Percentiles rank a stretch among this genome's conserved stretches.
These are phyloP conservation scores for Potamarius usumacintae DNA, from an alignment of 2,113 vertebrate genomes.

Conservation along the genomic window DNA sequence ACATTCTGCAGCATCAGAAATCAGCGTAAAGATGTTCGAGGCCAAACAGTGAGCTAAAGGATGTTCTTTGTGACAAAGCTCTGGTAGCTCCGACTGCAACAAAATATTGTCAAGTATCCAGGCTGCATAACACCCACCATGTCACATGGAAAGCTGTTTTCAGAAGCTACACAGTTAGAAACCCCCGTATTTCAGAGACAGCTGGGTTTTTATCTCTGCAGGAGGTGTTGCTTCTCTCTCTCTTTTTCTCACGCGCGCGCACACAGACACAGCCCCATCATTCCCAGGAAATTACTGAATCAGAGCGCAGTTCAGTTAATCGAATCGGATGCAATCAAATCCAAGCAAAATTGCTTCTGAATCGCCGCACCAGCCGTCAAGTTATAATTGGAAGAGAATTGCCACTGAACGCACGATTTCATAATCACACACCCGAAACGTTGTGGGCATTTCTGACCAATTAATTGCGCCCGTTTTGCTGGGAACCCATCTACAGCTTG, in stretches of 20 bases:
- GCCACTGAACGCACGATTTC: background rate
- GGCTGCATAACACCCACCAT: background rate
- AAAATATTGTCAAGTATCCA: constrained; percentile 19
- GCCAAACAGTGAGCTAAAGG: background rate
- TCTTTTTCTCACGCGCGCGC: no score
- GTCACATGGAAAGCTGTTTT: constrained; percentile 31
- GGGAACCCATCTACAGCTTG: background rate
- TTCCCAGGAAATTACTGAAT: constrained; percentile 30
- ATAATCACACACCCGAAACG: background rate
- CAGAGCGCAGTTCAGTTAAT: constrained; percentile 14
- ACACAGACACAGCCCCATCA: background rate
- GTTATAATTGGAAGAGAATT: constrained; percentile 7
- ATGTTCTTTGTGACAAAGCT: constrained; percentile 5
- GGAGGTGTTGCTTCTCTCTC: background rate
- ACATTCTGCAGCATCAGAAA: background rate
- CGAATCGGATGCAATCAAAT: constrained; percentile 13
- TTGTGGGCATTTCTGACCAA: background rate
- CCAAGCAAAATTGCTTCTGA: constrained; percentile 4
- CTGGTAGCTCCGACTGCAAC: constrained; percentile 3
- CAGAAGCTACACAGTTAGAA: constrained; percentile 11
- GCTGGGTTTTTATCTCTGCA: constrained; percentile 19
- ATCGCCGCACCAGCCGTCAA: background rate
- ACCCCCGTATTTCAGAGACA: background rate
- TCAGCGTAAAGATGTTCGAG: background rate
- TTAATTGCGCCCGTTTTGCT: background rate